Conservation (phyloP, 2,888 invertebrate species). For the Lycocerus yunnanus region DNA sequence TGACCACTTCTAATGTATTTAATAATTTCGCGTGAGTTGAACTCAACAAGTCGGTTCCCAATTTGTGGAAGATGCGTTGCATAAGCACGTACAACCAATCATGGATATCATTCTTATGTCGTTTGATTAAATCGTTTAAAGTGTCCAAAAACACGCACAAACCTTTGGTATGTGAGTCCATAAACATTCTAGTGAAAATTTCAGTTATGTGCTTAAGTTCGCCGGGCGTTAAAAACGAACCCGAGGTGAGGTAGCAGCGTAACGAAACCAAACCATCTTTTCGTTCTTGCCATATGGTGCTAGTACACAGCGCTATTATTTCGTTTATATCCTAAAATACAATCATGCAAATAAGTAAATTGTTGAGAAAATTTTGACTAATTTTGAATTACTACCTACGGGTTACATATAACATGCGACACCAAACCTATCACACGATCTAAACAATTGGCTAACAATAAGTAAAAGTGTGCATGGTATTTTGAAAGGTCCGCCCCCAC, state of each 20-base stretch:
- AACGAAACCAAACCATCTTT: slow-evolving; percentile 86
- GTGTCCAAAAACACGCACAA: slow-evolving; percentile 93
- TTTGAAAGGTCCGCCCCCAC: not conserved
- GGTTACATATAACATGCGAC: not conserved
- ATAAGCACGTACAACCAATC: slow-evolving; percentile 94
- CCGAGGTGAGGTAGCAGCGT: slow-evolving; percentile 74
- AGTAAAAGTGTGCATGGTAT: not conserved
- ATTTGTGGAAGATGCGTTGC: slow-evolving; percentile 75
- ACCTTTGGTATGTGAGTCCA: slow-evolving; percentile 94
- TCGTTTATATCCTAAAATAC: slow-evolving; percentile 76
- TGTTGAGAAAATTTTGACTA: not conserved
- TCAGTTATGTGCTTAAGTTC: slow-evolving; percentile 88
- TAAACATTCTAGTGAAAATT: slow-evolving; percentile 94
- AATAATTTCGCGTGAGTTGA: slow-evolving; percentile 91
- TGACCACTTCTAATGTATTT: slow-evolving; percentile 79
- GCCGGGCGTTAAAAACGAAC: slow-evolving; percentile 66
- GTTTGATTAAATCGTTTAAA: slow-evolving; percentile 84
- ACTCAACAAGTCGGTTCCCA: slow-evolving; percentile 85
- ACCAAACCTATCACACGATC: not conserved
- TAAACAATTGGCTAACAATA: not conserved
- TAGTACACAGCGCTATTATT: slow-evolving; percentile 85
- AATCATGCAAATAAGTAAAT: not conserved
- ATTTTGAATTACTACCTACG: not conserved
- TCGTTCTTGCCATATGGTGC: slow-evolving; percentile 91
- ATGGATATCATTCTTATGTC: slow-evolving; percentile 84